Evolutionary conservation across 2,113 vertebrate species (phyloP).

Genomic region (Poeciliopsis prolifica): DNA sequence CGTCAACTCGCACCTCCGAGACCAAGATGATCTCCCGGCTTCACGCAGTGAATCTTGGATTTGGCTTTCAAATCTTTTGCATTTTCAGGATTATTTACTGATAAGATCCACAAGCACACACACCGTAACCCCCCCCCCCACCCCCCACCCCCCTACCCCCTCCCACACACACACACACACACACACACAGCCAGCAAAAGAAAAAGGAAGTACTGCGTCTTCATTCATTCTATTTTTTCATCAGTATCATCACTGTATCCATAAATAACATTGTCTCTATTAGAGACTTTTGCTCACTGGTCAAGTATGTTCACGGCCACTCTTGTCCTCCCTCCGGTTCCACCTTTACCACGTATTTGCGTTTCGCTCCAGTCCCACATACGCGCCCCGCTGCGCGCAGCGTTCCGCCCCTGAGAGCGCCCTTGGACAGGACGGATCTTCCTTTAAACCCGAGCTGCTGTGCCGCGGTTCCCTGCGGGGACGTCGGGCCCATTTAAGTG

Average conservation of each 20-base stretch:
- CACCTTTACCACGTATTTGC: slow-evolving; percentile 74
- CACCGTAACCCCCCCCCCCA: not conserved
- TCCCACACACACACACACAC: no score
- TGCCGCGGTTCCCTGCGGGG: slow-evolving; percentile 68
- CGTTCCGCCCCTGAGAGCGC: slow-evolving; percentile 73
- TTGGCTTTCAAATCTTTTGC: not conserved
- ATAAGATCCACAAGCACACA: not conserved
- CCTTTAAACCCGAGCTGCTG: slow-evolving; percentile 77
- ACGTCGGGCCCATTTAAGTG: slow-evolving; percentile 70
- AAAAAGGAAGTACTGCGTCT: no score
- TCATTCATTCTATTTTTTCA: not conserved
- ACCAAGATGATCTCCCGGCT: not conserved
- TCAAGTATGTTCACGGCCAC: slow-evolving; percentile 24
- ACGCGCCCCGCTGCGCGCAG: slow-evolving; percentile 72
- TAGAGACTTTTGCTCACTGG: not conserved
- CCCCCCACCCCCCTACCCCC: no score
- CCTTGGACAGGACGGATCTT: slow-evolving; percentile 68
- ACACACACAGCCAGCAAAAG: no score
- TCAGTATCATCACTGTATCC: not conserved
- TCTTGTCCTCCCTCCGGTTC: slow-evolving; percentile 1
- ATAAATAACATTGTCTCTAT: not conserved
- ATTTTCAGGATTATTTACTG: not conserved
- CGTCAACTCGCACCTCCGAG: not conserved
- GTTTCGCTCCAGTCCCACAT: slow-evolving; percentile 58
- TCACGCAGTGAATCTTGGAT: not conserved